phyloP scores from a whole-genome alignment of 2,888 invertebrate genomes.

The Bhutanitis thaidina region DNA sequence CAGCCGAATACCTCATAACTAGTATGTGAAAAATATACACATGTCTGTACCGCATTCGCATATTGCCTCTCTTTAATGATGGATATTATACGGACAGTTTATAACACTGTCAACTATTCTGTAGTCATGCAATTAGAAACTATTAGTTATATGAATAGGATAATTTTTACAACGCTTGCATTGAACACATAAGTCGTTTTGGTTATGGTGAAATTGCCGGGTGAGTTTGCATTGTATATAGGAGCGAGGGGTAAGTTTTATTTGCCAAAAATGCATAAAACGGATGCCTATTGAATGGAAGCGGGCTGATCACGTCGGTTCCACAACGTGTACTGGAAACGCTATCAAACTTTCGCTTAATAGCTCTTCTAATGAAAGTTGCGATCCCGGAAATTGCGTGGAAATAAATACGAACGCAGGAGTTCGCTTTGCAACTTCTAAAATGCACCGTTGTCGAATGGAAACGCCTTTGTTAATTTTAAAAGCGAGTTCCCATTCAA shows the following conservation, averaged over 20 bases:
- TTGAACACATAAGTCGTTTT: neutral
- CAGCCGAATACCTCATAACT: neutral
- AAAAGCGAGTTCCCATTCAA: conserved; percentile 47
- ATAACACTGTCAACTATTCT: too few relatives aligned
- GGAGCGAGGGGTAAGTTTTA: conserved; percentile 30
- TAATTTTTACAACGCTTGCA: neutral
- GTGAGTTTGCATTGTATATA: conserved; percentile 13
- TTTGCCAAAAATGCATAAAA: conserved; percentile 38
- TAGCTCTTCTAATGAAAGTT: conserved; percentile 49
- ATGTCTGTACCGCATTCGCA: too few relatives aligned
- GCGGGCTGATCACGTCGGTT: conserved; percentile 31
- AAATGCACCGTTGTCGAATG: conserved; percentile 50
- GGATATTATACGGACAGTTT: too few relatives aligned
- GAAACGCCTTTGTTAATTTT: conserved; percentile 64
- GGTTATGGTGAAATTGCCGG: neutral
- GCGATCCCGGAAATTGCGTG: conserved; percentile 58
- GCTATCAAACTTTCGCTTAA: conserved; percentile 51
- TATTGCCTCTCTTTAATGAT: too few relatives aligned
- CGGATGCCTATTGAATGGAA: conserved; percentile 34
- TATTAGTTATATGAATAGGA: neutral
- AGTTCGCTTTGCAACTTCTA: conserved; percentile 59
- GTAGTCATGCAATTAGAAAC: neutral
- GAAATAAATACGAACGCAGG: conserved; percentile 59
- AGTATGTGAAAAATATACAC: neutral
- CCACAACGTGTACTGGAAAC: conserved; percentile 35